Percentiles rank a stretch among this genome's conserved stretches.
These are phyloP conservation scores for Artemisiospiza belli DNA, from an alignment of 2,113 vertebrate genomes.

Conservation along the genomic window DNA sequence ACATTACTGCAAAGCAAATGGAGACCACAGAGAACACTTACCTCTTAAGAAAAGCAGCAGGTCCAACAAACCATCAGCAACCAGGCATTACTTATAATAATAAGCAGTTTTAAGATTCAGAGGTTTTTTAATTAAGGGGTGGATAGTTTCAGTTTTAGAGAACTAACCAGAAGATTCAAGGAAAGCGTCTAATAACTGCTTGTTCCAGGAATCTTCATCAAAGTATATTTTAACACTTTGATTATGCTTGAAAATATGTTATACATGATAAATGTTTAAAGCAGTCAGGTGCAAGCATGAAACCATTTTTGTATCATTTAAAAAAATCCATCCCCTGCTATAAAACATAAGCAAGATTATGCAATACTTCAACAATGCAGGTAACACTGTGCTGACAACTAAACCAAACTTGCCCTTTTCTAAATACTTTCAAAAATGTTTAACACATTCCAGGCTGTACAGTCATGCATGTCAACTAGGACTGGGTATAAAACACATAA, in stretches of 20 bases:
- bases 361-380: background rate
- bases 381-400: background rate
- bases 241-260: background rate
- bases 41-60: constrained; percentile 8
- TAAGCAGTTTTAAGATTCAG: background rate
- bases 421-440: constrained; percentile 2
- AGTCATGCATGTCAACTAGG: background rate
- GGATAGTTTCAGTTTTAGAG: background rate
- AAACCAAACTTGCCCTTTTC: background rate
- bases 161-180: background rate
- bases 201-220: background rate
- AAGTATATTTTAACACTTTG: background rate
- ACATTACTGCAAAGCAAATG: background rate
- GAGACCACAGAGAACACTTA: background rate
- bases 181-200: background rate
- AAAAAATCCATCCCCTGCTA: background rate
- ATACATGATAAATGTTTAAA: background rate
- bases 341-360: background rate
- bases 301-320: background rate
- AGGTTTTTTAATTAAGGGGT: background rate
- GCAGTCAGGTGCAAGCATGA: fast-evolving
- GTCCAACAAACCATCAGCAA: background rate
- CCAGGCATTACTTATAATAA: background rate
- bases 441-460: background rate
- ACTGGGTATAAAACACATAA: background rate